Base-by-base conservation (phyloP, 1,140 invertebrate species). In the Atta cephalotes region DNA sequence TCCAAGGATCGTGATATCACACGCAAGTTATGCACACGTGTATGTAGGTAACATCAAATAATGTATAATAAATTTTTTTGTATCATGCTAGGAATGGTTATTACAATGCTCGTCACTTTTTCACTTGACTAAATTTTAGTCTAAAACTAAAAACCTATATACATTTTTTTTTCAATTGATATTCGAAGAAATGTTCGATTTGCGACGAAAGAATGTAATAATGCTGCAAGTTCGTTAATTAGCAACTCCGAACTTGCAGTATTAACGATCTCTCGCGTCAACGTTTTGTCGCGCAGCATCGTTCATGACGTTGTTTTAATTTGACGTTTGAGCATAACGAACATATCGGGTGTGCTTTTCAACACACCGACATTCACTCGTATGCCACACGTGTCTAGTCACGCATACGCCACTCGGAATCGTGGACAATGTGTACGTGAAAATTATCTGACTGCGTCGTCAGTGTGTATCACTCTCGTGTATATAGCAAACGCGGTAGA, bases 371-470 rank as follows among this genome's bases (percentile, higher is more conserved):
- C 74, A 76, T 70, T 76, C 51, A 77, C 28, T 76, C 68, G 45
- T 62, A 63, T 25, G 35, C 6, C 28, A 35, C 66, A 53, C 53
- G 16, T 18, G 49, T 51, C 25, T 56, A 51, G 18, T 3, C 12
- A 60, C 79, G 21, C 25, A 51, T 18, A 76, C 80, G 28, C 35
- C 31, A 31, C 31, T 45, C 56, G 65, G 21, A 21, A 45, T 28
- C 35, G 3, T 6, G 53, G 28, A 89, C 72, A 89, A 87, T 87
- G 58, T 65, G 56, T 89, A 21, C 28, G 76, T 87, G 89, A 85
- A 68, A 84, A 85, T 89, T 87, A 90, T 90, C 85, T 89, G 80
- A 35, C 60, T 62, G 62, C 68, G 14, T 28, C 18, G 31, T 60
- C n/a, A 28, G 79, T 51, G 68, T 35, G 18, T 21, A 21, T 10